Evolutionary conservation across 2,888 invertebrate genomes (phyloP).

Genomic region (Aspidapion aeneum): DNA sequence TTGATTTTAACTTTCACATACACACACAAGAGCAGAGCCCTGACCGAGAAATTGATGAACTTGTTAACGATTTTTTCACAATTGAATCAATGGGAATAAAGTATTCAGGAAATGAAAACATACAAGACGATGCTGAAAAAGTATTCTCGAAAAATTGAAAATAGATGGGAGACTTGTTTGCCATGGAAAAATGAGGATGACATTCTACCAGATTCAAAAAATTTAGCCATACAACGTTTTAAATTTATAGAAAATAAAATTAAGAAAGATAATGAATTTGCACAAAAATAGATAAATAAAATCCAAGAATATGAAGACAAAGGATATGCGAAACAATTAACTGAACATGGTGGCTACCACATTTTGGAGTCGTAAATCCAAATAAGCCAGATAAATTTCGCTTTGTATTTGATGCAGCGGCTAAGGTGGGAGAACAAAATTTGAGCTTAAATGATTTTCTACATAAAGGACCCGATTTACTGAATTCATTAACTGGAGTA

Average conservation of each 20-base stretch:
- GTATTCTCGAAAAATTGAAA: neutral
- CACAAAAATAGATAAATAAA: neutral
- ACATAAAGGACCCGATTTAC: neutral
- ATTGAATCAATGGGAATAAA: neutral
- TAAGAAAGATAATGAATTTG: neutral
- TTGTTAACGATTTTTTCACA: neutral
- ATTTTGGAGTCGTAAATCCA: too few relatives aligned
- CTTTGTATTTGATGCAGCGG: too few relatives aligned
- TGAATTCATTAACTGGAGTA: neutral
- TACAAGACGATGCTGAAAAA: neutral
- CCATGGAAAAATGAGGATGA: too few relatives aligned
- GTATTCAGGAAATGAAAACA: neutral
- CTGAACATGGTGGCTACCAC: too few relatives aligned
- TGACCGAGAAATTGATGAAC: neutral
- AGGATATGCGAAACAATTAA: neutral
- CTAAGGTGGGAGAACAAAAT: neutral
- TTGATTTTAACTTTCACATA: neutral
- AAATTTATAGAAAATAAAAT: neutral
- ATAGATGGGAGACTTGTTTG: neutral
- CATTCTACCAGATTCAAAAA: neutral
- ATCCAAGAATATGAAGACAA: neutral
- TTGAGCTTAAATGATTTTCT: too few relatives aligned
- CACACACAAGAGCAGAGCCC: neutral
- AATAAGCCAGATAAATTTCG: too few relatives aligned
- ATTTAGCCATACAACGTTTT: neutral